Conservation (phyloP, 2,888 invertebrate species). For the Conomelus anceps region DNA sequence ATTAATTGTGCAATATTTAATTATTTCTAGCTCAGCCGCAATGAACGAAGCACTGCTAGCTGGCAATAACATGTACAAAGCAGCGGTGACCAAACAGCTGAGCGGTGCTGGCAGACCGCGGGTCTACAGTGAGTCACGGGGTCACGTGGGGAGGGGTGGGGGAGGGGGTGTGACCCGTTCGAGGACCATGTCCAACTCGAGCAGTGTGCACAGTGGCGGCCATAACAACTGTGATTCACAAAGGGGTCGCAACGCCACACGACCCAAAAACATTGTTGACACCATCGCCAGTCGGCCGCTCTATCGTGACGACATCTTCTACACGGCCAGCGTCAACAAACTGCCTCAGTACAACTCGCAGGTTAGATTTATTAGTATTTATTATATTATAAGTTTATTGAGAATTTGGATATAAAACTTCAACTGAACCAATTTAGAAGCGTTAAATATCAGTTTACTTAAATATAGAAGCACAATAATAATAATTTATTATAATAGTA, state of each 20-base stretch:
- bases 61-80: neutral
- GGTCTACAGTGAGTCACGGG: slow-evolving; percentile 28
- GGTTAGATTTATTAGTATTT: slow-evolving; percentile 36
- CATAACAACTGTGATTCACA: too few relatives aligned
- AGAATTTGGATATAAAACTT: too few relatives aligned
- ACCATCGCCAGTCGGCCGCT: slow-evolving; percentile 61
- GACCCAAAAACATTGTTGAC: too few relatives aligned
- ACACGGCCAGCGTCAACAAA: slow-evolving; percentile 75
- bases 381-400: too few relatives aligned
- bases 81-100: slow-evolving; percentile 1
- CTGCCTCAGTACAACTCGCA: slow-evolving; percentile 77
- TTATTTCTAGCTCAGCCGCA: too few relatives aligned
- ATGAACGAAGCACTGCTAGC: neutral
- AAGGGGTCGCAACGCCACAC: too few relatives aligned
- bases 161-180: slow-evolving; percentile 9
- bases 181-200: slow-evolving; percentile 37
- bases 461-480: too few relatives aligned
- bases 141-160: slow-evolving; percentile 18
- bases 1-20: too few relatives aligned
- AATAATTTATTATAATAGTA: too few relatives aligned
- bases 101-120: slow-evolving; percentile 39
- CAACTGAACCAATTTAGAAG: too few relatives aligned
- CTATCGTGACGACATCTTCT: slow-evolving; percentile 88
- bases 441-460: too few relatives aligned
- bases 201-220: slow-evolving; percentile 33